Evolutionary conservation across 1,140 invertebrate genomes (phyloP).

Genomic region (Drosophila teissieri): DNA sequence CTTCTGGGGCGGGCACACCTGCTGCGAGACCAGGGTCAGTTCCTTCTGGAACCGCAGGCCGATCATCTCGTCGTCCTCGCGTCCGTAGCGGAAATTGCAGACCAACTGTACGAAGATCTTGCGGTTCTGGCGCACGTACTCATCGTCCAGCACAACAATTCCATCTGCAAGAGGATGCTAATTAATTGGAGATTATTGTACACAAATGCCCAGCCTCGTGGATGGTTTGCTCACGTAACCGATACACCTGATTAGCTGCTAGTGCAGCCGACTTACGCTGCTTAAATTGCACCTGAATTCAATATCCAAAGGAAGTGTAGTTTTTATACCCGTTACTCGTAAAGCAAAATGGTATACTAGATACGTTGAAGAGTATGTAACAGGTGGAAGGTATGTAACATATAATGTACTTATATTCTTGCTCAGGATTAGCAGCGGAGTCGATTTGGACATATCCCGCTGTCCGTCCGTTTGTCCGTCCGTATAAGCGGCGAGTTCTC

Average conservation of each 20-base stretch:
- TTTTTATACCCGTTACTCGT: too few relatives aligned
- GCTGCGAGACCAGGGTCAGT: constrained; percentile 93
- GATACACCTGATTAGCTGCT: constrained; percentile 61
- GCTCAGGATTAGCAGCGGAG: too few relatives aligned
- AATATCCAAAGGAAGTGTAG: not conserved
- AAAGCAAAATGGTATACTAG: too few relatives aligned
- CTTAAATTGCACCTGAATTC: too few relatives aligned
- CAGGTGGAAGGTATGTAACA: too few relatives aligned
- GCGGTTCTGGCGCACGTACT: constrained; percentile 92
- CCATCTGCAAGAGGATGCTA: constrained; percentile 89
- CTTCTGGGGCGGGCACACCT: constrained; percentile 92
- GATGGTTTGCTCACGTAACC: constrained; percentile 61
- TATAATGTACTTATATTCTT: too few relatives aligned
- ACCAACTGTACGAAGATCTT: constrained; percentile 97
- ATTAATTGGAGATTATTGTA: constrained; percentile 51
- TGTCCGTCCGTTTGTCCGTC: too few relatives aligned
- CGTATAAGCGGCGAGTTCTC: too few relatives aligned
- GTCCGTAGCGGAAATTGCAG: constrained; percentile 98
- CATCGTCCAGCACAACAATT: constrained; percentile 95
- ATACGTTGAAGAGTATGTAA: too few relatives aligned
- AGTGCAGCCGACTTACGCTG: constrained; percentile 14
- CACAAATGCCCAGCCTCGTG: not conserved
- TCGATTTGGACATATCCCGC: too few relatives aligned
- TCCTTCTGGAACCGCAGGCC: constrained; percentile 99
- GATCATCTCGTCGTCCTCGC: constrained; percentile 99